phyloP scores from a whole-genome alignment of 2,888 invertebrate genomes.

The Liposcelis brunnea region DNA sequence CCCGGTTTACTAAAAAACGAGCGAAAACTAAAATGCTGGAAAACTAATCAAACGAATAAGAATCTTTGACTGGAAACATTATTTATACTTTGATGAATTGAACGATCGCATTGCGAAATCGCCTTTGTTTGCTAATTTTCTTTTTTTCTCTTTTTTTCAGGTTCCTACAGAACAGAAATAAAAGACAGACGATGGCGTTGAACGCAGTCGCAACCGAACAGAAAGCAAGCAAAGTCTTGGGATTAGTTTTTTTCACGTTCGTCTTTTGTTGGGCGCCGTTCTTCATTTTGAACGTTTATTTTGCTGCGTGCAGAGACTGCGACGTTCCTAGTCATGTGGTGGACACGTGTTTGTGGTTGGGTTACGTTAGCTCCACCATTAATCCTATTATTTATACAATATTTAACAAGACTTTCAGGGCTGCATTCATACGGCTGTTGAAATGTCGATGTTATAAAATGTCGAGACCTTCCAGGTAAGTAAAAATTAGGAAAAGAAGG shows the following conservation, averaged over 20 bases:
- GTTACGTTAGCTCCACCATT: constrained; percentile 81
- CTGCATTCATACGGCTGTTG: constrained; percentile 61
- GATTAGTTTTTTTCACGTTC: constrained; percentile 82
- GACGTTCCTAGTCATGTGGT: constrained; percentile 57
- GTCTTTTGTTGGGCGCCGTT: constrained; percentile 89
- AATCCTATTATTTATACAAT: constrained; percentile 89
- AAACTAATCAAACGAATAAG: too few species aligned
- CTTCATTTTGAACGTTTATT: constrained; percentile 71
- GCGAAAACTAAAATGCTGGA: too few species aligned
- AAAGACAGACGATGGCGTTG: constrained; percentile 51
- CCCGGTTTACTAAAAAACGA: too few species aligned
- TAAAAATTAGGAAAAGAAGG: too few species aligned
- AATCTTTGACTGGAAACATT: too few species aligned
- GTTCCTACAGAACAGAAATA: constrained; percentile 49
- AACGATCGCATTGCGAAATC: background rate
- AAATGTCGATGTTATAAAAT: constrained; percentile 53
- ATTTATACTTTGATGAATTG: too few species aligned
- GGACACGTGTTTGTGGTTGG: constrained; percentile 76
- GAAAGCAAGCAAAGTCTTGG: constrained; percentile 85
- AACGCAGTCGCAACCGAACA: constrained; percentile 82
- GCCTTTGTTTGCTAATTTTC: constrained; percentile 14
- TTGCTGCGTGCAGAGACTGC: constrained; percentile 68
- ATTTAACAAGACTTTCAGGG: constrained; percentile 77
- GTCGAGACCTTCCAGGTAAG: constrained; percentile 19
- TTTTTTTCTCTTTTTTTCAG: constrained; percentile 29